Evolutionary conservation across 2,113 vertebrate genomes (phyloP).

Genomic region (Melierax canorus): DNA sequence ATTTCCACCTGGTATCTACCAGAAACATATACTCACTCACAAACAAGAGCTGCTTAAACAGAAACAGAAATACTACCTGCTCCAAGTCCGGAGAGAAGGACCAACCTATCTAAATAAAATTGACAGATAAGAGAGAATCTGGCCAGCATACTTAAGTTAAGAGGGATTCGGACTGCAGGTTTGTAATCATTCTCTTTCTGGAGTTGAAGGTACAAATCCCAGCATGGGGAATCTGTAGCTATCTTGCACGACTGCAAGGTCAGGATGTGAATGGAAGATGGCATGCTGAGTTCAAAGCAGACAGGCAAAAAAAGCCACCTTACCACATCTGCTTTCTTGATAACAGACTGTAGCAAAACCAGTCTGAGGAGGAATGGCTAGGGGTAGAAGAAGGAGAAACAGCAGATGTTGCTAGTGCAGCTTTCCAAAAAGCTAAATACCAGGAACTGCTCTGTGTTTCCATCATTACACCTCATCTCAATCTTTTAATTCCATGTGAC

Average conservation of each 20-base stretch:
- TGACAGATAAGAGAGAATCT: background rate
- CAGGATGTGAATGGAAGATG: background rate
- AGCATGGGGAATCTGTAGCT: background rate
- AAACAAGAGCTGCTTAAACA: background rate
- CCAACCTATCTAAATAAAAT: background rate
- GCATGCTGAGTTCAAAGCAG: background rate
- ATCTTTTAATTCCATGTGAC: background rate
- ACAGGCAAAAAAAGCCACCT: background rate
- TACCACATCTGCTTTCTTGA: background rate
- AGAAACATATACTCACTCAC: background rate
- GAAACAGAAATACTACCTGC: background rate
- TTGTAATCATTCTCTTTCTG: background rate
- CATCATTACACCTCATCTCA: background rate
- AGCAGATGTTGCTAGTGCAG: background rate
- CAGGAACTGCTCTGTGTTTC: background rate
- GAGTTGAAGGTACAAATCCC: slow-evolving; percentile 34
- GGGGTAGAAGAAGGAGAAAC: background rate
- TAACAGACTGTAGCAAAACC: background rate
- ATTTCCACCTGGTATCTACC: background rate
- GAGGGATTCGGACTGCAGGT: background rate
- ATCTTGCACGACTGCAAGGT: background rate
- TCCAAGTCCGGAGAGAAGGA: background rate
- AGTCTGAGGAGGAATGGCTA: background rate
- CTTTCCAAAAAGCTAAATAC: background rate
- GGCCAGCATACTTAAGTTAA: background rate